Conservation (phyloP, 2,113 vertebrate species). For the Tragelaphus buxtoni region DNA sequence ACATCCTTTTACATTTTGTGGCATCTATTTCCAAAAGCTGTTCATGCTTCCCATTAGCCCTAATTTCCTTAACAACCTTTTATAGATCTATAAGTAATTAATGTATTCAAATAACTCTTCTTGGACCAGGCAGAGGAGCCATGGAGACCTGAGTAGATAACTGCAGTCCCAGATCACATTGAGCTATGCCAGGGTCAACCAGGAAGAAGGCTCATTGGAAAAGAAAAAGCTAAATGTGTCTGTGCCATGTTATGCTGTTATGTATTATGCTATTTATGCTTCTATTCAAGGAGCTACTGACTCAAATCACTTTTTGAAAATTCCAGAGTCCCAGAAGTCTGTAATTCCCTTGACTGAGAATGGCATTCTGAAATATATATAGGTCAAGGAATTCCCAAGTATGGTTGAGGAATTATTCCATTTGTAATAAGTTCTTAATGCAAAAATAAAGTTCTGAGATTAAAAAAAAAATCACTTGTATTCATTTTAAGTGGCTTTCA, state of each 20-base stretch:
- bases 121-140: background rate
- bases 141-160: background rate
- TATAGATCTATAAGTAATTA: background rate
- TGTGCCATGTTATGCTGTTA: background rate
- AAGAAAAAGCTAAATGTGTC: background rate
- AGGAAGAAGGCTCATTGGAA: background rate
- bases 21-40: background rate
- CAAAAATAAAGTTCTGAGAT: background rate
- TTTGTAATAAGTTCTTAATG: background rate
- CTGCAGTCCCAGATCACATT: background rate
- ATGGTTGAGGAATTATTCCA: background rate
- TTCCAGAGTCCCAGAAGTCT: background rate
- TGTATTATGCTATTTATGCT: background rate
- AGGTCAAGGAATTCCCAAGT: background rate
- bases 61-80: slow-evolving; percentile 15
- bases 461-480: background rate
- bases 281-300: slow-evolving; percentile 17
- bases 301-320: background rate
- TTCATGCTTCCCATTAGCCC: background rate
- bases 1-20: background rate
- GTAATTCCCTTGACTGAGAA: background rate
- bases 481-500: background rate
- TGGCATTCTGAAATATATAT: slow-evolving; percentile 7
- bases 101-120: background rate
- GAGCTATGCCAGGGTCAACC: background rate